Base-by-base conservation (phyloP, 1,140 invertebrate genomes). In the Muscidifurax raptorellus region DNA sequence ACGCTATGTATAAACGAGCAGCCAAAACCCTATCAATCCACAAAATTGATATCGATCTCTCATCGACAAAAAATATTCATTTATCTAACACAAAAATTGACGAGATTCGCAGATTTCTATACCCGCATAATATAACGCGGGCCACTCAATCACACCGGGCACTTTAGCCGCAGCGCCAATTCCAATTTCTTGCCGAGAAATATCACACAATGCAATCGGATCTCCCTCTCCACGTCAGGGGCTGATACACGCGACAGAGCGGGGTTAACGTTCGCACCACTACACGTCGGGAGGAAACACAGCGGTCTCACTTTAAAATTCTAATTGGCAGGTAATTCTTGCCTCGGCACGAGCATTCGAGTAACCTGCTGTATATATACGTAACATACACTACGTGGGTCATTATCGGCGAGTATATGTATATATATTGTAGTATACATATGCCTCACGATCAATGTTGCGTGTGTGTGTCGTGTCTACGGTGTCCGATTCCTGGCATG, bases 321-420 rank as follows among this genome's bases (percentile, higher is more conserved):
- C n/a, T 47, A 76, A 47, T 76, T 76, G 40, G n/a, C 44, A 25
- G 74, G 36, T 76, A 76, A 76, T 76, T 76, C 40, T 47, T 52
- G 71, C 44, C 44, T 40, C 36, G 74, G 36, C 40, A 76, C 36
- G 36, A 59, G 52, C 52, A 59, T 59, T 59, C 22, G 22, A 28
- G 59, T 25, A 5, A 0, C 9, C 59, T 6, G 36, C 36, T 40
- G n/a, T 18, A 59, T 40, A 59, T 18, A 59, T 59, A 59, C 22
- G 18, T 59, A n/a, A 10, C 36, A 40, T 10, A 40, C 36, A 40
- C 36, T 1, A 40, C 9, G 52, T n/a, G 52, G 18, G 52, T 59
- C 52, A 59, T 69, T 69, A 28, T 30, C 66, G 66, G 25, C 66
- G 25, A 30, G 28, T 36, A 74, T 5, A 40, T 27, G 40, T 15